Evolutionary conservation across 2,113 vertebrate genomes (phyloP), one percentile per base, ranked within the genome.

Genomic region (Gambusia holbrooki): DNA sequence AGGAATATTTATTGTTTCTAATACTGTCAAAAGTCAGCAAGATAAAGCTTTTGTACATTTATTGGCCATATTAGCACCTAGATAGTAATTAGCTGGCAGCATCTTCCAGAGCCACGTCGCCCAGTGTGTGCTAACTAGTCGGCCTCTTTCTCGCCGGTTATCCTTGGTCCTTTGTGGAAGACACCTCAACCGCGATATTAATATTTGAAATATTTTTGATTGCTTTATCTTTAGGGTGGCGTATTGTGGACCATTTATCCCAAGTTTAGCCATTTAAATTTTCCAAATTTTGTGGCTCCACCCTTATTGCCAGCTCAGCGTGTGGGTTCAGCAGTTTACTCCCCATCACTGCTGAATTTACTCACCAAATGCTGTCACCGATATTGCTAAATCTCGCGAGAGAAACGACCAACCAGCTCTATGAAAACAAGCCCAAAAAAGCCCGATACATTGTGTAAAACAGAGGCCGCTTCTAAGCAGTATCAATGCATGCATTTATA

Each of bases 301-400:
- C 93, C 94, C 94, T 90, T 88, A 87, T 32, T 94, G 94, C 94
- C 94, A 94, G 88, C 93, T 94, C 94, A 91, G 87, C 93, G 90
- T 85, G 86, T 89, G 90, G 86, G 90, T 86, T 89, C 87, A 83
- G 65, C 60, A 70, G 87, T 91, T 66, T 86, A 80, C 84, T 68
- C 71, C 45, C 67, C 84, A 82, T 79, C 84, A 66, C 63, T 77
- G 69, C 61, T 77, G 27, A 32, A 29, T 72, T 51, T 63, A 76
- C 71, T 82, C 77, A 45, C 35, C 28, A 7, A 78, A 62, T 78
- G 60, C 74, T 72, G 75, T 64, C 69, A 79, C 66, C 63, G 83
- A 17, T 45, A 1, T 48, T 48, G 17, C 17, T 17, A 48, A 4
- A 48, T 48, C 45, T 48, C 45, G 45, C 45, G 45, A 48, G 45